Conservation (phyloP, 2,888 invertebrate species). For the Rhagonycha fulva region DNA sequence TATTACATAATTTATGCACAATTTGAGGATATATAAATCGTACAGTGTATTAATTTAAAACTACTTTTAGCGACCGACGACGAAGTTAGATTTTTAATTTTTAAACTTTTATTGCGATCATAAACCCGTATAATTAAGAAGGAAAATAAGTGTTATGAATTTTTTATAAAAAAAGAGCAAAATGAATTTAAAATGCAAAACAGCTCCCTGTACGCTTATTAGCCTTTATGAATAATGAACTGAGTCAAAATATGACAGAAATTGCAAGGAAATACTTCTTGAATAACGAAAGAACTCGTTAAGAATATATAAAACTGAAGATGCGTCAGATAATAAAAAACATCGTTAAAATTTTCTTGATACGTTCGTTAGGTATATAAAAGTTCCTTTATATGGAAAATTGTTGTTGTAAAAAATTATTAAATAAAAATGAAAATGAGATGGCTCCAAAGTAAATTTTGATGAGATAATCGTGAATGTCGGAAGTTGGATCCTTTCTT, state of each 20-base stretch:
- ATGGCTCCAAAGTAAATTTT: background rate
- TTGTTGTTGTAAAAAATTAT: background rate
- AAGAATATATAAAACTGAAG: background rate
- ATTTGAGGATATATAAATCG: background rate
- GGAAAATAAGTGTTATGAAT: conserved; percentile 10
- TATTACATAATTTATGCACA: background rate
- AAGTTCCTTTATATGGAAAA: background rate
- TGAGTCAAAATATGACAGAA: conserved; percentile 25
- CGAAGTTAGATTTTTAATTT: background rate
- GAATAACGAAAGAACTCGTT: conserved; percentile 9
- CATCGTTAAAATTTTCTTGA: conserved; percentile 1
- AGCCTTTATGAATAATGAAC: conserved; percentile 26
- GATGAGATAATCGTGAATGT: background rate
- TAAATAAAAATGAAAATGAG: background rate
- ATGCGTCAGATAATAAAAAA: conserved; percentile 10
- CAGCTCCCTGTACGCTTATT: conserved; percentile 26
- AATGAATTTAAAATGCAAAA: conserved; percentile 30
- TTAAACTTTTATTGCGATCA: background rate
- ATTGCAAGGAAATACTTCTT: conserved; percentile 13
- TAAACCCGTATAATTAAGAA: background rate
- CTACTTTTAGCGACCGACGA: background rate
- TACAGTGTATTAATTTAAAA: background rate
- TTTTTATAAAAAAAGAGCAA: conserved; percentile 24
- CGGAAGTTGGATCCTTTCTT: background rate
- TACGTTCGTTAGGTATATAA: background rate